These are phyloP conservation scores for Drosophila nikananu DNA, from an alignment of 1,140 invertebrate species.

Conservation along the genomic window DNA sequence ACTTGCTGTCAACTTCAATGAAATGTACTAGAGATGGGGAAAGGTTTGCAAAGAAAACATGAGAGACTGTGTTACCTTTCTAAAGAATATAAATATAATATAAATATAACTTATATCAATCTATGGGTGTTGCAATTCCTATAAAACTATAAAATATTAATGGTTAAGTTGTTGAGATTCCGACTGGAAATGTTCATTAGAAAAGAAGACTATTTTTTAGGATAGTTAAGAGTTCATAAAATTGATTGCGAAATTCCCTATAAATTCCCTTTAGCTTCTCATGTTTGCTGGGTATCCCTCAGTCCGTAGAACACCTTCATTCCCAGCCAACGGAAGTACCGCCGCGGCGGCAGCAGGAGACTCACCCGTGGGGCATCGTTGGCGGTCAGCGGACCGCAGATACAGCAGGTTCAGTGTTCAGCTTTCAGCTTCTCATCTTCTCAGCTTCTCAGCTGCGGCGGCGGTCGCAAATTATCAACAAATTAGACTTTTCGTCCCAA, in stretches of 20 bases:
- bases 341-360: conserved; percentile 8
- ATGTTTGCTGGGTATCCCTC: neutral
- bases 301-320: neutral
- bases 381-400: conserved; percentile 55
- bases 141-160: neutral
- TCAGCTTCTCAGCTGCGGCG: conserved; percentile 15
- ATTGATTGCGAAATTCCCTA: neutral
- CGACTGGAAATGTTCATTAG: no score
- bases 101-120: neutral
- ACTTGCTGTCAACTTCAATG: no score
- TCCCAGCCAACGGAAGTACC: neutral
- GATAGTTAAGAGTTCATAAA: neutral
- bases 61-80: neutral
- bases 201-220: no score
- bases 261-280: no score
- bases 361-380: conserved; percentile 73
- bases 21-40: no score
- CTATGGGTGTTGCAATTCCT: neutral
- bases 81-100: neutral
- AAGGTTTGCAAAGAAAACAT: no score
- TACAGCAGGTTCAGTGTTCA: neutral
- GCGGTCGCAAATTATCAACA: conserved; percentile 84
- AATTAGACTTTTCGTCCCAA: conserved; percentile 84
- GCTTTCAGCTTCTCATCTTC: no score
- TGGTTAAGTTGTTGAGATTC: no score